Conservation (phyloP, 2,113 vertebrate species). For the Phalacrocorax aristotelis region DNA sequence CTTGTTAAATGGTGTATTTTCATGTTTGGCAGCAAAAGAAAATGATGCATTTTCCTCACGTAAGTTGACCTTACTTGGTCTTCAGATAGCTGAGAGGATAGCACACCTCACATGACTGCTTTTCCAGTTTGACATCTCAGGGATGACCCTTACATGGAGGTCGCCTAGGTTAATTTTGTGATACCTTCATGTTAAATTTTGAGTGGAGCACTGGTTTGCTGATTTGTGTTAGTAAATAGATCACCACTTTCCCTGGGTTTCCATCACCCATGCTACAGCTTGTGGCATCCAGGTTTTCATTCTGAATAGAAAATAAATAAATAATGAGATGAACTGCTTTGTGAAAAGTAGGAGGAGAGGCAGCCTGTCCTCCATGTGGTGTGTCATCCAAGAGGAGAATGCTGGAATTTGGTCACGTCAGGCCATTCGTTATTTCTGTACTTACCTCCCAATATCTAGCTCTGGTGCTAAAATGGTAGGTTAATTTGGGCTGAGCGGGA, state of each 20-base stretch:
- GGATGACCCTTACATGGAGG: neutral
- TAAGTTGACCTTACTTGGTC: neutral
- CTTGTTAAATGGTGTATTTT: neutral
- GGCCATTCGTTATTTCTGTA: neutral
- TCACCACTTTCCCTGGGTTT: neutral
- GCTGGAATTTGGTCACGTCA: neutral
- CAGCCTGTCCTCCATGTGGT: neutral
- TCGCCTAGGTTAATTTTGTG: neutral
- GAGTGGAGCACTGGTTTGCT: neutral
- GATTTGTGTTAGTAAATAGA: neutral
- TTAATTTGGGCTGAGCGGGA: neutral
- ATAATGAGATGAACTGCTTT: neutral
- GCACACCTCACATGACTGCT: neutral
- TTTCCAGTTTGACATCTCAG: neutral
- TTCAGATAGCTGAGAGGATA: neutral
- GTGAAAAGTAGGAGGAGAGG: neutral
- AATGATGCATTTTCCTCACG: neutral
- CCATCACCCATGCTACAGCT: neutral
- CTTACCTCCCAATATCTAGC: neutral
- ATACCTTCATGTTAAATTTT: neutral
- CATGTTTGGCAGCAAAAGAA: neutral
- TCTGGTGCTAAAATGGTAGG: neutral
- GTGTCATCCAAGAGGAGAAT: neutral
- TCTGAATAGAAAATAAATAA: neutral
- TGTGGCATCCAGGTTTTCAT: neutral